These are phyloP conservation scores for Virgularia gustaviana DNA, from an alignment of 92 coral and sea anemone species.

Conservation along the genomic window DNA sequence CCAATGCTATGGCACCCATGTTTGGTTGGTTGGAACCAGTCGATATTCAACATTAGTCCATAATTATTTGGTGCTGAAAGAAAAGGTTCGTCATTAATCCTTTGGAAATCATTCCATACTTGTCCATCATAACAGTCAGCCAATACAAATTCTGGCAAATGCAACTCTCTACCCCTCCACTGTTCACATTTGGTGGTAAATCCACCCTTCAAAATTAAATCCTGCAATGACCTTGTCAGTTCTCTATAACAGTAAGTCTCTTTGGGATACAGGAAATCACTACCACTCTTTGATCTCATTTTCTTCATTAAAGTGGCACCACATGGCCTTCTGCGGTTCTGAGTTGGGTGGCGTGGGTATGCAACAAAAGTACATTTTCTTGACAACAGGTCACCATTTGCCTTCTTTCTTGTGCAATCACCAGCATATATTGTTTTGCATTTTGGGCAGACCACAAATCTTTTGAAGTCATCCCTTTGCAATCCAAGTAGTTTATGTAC, in stretches of 20 bases:
- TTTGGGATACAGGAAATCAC: slow-evolving; percentile 49
- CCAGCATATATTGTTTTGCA: slow-evolving; percentile 46
- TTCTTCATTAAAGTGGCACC: slow-evolving; percentile 54
- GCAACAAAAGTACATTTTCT: slow-evolving; percentile 45
- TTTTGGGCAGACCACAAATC: slow-evolving; percentile 52
- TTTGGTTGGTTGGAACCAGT: slow-evolving; percentile 58
- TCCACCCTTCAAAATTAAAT: slow-evolving; percentile 40
- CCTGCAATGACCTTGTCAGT: slow-evolving; percentile 40
- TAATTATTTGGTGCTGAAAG: slow-evolving; percentile 46
- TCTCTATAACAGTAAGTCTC: slow-evolving; percentile 48
- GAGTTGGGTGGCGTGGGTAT: slow-evolving; percentile 52
- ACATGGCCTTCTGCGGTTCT: slow-evolving; percentile 35
- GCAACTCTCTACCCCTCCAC: slow-evolving; percentile 35
- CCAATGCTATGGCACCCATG: slow-evolving; percentile 53
- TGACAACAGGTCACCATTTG: slow-evolving; percentile 43
- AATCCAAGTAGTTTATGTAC: slow-evolving; percentile 24
- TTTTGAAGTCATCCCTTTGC: slow-evolving; percentile 49
- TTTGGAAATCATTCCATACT: slow-evolving; percentile 55
- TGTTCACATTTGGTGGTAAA: slow-evolving; percentile 52
- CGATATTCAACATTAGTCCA: slow-evolving; percentile 55
- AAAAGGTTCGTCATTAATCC: slow-evolving; percentile 47
- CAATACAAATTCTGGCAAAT: slow-evolving; percentile 33
- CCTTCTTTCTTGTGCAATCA: slow-evolving; percentile 39
- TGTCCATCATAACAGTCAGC: slow-evolving; percentile 56
- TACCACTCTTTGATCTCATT: slow-evolving; percentile 51